Base-by-base conservation (phyloP, 2,797 vertebrate species). In the Gila robusta region DNA sequence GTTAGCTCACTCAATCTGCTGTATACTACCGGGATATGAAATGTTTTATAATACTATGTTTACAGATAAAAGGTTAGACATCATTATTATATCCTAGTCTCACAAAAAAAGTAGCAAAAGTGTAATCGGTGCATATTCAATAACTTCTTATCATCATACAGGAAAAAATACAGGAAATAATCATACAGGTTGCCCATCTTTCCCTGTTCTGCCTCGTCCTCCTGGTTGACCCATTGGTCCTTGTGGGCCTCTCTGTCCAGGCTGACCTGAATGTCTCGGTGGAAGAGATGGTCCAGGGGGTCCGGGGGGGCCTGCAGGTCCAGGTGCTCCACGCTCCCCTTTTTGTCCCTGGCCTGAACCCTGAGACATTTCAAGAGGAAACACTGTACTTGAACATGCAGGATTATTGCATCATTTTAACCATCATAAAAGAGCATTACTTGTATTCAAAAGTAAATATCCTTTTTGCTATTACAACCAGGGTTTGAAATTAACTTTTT, bases 251-350 rank as follows among this genome's bases (percentile, higher is more conserved):
- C 91, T 91, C 23, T 90, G 87, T 85, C 70, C 59, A 23, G 84
- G 86, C 21, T 85, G 73, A 7, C 21, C 49, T 1, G 86, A 72
- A 66, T 84, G 69, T 71, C 79, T 91, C 47, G 91, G 81, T 2
- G 10, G 56, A 87, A 84, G 85, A 1, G 90, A 88, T 21, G 92
- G 86, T 0, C 90, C 94, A 6, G 91, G 89, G 0, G 92, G 91
- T 37, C 92, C 94, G 7, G 94, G 89, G 28, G 79, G 90, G 2
- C 94, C 94, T 62, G 82, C 83, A 17, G 87, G 92, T 82, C 95
- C 93, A 19, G 92, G 92, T 23, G 95, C 91, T 54, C 93, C 93
- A 76, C 90, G 93, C 70, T 95, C 94, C 82, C 94, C 93, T 85
- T 94, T 94, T n/a, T 84, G 76, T 6, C 91, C 89, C 7, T 82